Conservation (phyloP, 2,888 invertebrate species). For the Tiliacea citrago region DNA sequence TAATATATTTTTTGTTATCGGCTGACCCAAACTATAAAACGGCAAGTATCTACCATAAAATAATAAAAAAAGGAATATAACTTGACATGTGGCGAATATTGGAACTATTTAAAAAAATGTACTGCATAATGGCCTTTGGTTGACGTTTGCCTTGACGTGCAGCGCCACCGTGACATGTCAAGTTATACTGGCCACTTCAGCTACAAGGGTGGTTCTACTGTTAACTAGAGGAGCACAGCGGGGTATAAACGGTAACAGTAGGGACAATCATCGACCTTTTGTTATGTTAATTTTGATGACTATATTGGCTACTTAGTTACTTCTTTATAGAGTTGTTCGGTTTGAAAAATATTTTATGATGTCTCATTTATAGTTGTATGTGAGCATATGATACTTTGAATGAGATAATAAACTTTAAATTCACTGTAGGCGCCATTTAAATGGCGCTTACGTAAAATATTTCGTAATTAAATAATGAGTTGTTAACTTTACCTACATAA, state of each 20-base stretch:
- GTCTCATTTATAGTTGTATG: conserved; percentile 4
- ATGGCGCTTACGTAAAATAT: not conserved
- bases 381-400: conserved; percentile 13
- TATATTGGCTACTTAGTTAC: conserved; percentile 58
- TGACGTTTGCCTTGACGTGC: conserved; percentile 4
- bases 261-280: conserved; percentile 74
- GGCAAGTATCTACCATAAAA: conserved; percentile 41
- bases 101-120: conserved; percentile 23
- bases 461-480: not conserved
- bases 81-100: not conserved
- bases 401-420: not conserved
- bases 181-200: conserved; percentile 24
- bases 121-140: not conserved
- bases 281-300: conserved; percentile 71
- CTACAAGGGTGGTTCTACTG: conserved; percentile 51
- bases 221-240: conserved; percentile 65
- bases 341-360: conserved; percentile 33
- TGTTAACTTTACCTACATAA: not conserved
- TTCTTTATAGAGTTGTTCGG: conserved; percentile 39
- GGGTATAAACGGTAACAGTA: conserved; percentile 62
- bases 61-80: not conserved
- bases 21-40: conserved; percentile 54
- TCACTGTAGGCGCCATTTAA: not conserved
- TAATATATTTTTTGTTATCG: conserved; percentile 53
- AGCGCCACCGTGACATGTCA: conserved; percentile 30